Conservation (phyloP, 1,140 invertebrate genomes). For the Polypedilum vanderplanki region DNA sequence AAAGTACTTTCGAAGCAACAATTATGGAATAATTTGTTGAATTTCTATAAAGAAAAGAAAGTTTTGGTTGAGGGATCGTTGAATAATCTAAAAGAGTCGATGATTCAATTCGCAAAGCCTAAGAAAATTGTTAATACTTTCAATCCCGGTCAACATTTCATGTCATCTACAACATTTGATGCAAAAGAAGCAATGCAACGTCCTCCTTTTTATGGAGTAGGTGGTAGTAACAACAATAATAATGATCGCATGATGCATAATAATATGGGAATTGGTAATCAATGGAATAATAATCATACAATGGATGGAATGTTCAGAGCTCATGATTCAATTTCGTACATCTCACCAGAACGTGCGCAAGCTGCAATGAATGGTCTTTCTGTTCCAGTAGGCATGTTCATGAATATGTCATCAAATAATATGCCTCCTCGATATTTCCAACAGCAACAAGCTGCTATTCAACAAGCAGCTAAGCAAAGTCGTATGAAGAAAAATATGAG, state of each 20-base stretch:
- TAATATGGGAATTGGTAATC: constrained; percentile 7
- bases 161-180: constrained; percentile 93
- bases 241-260: constrained; percentile 31
- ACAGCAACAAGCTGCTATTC: constrained; percentile 59
- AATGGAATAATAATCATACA: constrained; percentile 33
- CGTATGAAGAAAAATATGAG: constrained; percentile 26
- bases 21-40: constrained; percentile 96
- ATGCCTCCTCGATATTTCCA: constrained; percentile 83
- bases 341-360: constrained; percentile 77
- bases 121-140: constrained; percentile 88
- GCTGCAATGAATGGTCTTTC: constrained; percentile 71
- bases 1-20: constrained; percentile 98
- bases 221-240: constrained; percentile 46
- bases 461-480: constrained; percentile 45
- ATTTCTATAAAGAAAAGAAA: constrained; percentile 96
- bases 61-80: constrained; percentile 96
- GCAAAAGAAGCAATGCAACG: constrained; percentile 84
- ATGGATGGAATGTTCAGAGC: constrained; percentile 55
- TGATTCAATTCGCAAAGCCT: constrained; percentile 96
- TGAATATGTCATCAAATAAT: constrained; percentile 78
- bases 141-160: constrained; percentile 94
- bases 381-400: constrained; percentile 91
- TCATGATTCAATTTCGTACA: constrained; percentile 90
- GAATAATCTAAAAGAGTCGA: constrained; percentile 93
- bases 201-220: constrained; percentile 61